Percentiles rank a stretch among this genome's conserved stretches.
These are phyloP conservation scores for Drosophila putrida DNA, from an alignment of 2,888 invertebrate species.

Conservation along the genomic window DNA sequence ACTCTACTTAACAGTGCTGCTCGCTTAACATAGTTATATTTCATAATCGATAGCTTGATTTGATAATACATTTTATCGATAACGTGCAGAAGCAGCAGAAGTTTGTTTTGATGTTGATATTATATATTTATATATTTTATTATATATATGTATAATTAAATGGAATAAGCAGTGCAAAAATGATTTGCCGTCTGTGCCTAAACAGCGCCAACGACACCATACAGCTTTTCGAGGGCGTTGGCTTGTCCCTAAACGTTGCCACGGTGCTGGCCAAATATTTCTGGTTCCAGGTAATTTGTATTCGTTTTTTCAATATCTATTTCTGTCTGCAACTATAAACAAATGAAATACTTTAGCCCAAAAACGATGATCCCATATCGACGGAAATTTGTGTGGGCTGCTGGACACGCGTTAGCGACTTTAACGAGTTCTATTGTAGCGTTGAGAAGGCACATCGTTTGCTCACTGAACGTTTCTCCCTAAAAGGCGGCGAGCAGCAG, in stretches of 20 bases:
- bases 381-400: conserved; percentile 81
- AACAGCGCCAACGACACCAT: conserved; percentile 79
- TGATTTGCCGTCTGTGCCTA: conserved; percentile 84
- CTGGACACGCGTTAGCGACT: conserved; percentile 78
- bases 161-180: conserved; percentile 53
- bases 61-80: no score
- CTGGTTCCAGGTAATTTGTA: conserved; percentile 82
- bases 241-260: conserved; percentile 77
- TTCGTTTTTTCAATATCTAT: not conserved
- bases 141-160: conserved; percentile 27
- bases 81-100: no score
- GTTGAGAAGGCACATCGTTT: conserved; percentile 81
- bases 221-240: conserved; percentile 80
- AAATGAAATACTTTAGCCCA: conserved; percentile 50
- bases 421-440: conserved; percentile 77
- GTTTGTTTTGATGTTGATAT: conserved; percentile 39
- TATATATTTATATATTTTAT: conserved; percentile 11
- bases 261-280: conserved; percentile 82
- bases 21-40: no score
- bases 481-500: conserved; percentile 40
- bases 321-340: not conserved
- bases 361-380: conserved; percentile 79
- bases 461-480: conserved; percentile 79
- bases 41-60: conserved; percentile 5
- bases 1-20: not conserved